Evolutionary conservation across 2,113 vertebrate species (phyloP), one percentile per base, ranked within the genome.

Genomic region (Fregetta grallaria): DNA sequence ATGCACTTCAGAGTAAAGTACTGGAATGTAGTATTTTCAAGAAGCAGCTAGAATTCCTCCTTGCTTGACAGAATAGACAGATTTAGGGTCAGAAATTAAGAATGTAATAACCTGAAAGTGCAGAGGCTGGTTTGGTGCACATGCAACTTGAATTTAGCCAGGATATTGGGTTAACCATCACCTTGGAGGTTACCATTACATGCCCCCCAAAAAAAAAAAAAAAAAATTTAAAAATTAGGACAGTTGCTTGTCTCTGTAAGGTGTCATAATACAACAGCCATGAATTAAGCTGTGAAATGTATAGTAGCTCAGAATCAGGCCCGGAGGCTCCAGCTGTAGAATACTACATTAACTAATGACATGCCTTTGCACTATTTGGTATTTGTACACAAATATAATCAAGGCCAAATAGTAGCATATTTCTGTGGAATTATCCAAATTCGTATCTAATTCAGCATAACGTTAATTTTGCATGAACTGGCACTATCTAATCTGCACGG

Each of bases 361-460:
- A 4, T 21, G 49, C 36, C 15, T 70, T 45, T 71, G 40, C 0
- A 0, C 4, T 62, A 12, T 58, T 45, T 3, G 2, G 13, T 52
- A 73, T 79, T 34, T 13, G 0, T 42, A 56, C 8, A 74, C 29
- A 87, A 77, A 77, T 49, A 45, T 12, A 84, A 77, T 50, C n/a
- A 38, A 87, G 53, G 45, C 19, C 19, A 91, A 86, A 61, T 7
- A n/a, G 14, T 10, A 83, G 7, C 4, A 56, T 34, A 70, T 73
- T 87, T 85, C 52, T 75, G 9, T 29, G n/a, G 52, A 72, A 44
- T 55, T 67, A 42, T 42, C 42, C 38, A 36, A 6, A 36, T 40
- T 66, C 15, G 19, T 70, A 38, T 11, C 20, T 71, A 85, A 66
- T 32, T 55, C 38, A 26, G n/a, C 17, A n/a, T 49, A 70, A 66